Conservation (phyloP, 2,797 vertebrate genomes). For the Lithobates pipiens region DNA sequence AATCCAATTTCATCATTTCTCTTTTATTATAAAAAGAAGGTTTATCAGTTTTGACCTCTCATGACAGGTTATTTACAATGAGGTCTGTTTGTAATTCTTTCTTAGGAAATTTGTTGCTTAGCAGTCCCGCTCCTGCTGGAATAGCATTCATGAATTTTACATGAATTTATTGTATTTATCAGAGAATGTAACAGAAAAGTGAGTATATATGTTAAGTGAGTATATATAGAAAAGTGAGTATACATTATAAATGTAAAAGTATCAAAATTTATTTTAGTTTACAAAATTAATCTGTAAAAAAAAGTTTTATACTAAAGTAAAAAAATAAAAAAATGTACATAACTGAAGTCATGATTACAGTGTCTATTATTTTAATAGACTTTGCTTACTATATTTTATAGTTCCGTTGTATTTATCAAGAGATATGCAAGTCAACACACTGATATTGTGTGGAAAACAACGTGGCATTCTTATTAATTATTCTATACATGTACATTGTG, state of each 20-base stretch:
- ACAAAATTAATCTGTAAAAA: neutral
- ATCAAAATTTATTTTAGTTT: neutral
- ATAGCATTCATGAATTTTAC: conserved; percentile 4
- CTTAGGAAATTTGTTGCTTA: conserved; percentile 36
- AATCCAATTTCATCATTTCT: conserved; percentile 58
- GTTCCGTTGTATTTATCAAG: too few species aligned
- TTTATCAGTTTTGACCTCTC: conserved; percentile 56
- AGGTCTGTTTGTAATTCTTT: conserved; percentile 48
- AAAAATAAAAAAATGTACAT: neutral
- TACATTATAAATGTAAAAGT: neutral
- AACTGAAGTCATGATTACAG: too few species aligned
- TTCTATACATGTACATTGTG: too few species aligned
- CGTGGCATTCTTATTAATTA: too few species aligned
- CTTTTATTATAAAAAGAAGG: conserved; percentile 50
- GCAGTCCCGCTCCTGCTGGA: neutral
- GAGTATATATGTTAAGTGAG: neutral
- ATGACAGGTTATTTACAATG: conserved; percentile 56
- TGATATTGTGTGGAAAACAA: too few species aligned
- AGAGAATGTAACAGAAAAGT: neutral
- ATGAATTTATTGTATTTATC: conserved; percentile 2
- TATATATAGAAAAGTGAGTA: neutral
- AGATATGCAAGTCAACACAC: too few species aligned
- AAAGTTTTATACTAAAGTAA: neutral
- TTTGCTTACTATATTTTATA: too few species aligned
- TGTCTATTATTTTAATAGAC: too few species aligned